phyloP scores from a whole-genome alignment of 2,113 vertebrate genomes.

The Apodemus speciosus region DNA sequence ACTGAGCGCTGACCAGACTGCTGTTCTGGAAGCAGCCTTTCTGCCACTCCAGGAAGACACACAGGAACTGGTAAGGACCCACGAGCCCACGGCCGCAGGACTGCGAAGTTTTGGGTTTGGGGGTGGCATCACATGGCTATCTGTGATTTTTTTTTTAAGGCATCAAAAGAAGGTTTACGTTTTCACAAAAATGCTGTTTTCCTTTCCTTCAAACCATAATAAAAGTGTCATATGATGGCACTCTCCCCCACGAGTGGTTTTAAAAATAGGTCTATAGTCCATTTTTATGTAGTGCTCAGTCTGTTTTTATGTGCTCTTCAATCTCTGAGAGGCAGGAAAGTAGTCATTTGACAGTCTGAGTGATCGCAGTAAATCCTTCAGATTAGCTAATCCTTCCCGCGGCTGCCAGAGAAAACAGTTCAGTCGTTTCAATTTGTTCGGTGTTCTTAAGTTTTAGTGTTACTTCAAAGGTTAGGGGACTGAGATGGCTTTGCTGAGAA shows the following conservation, averaged over 20 bases:
- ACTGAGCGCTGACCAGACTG: conserved; percentile 89
- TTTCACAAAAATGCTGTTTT: conserved; percentile 32
- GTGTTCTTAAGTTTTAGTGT: conserved; percentile 54
- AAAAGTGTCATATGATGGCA: conserved; percentile 37
- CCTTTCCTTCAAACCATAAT: conserved; percentile 55
- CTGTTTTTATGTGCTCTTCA: conserved; percentile 18
- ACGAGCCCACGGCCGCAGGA: not conserved
- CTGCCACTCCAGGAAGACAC: conserved; percentile 92
- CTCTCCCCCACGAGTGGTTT: not conserved
- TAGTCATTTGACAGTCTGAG: not conserved
- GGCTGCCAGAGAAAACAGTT: not conserved
- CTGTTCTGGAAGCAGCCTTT: conserved; percentile 93
- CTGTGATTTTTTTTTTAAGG: conserved; percentile 28
- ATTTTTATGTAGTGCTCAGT: conserved; percentile 54
- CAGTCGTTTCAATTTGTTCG: conserved; percentile 32
- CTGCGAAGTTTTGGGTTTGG: not conserved
- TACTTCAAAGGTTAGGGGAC: not conserved
- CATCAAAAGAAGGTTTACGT: not conserved
- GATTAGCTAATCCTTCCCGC: conserved; percentile 58
- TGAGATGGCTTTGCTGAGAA: not conserved
- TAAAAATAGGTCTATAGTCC: conserved; percentile 39
- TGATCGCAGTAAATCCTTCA: conserved; percentile 42
- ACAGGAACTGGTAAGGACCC: conserved; percentile 91
- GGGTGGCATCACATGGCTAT: not conserved
- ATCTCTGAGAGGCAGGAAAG: not conserved